A percentile compares a stretch with the other conserved stretches of the same genome.
Evolutionary conservation across 2,888 invertebrate genomes (phyloP).

Genomic region (Caenorhabditis sp.): DNA sequence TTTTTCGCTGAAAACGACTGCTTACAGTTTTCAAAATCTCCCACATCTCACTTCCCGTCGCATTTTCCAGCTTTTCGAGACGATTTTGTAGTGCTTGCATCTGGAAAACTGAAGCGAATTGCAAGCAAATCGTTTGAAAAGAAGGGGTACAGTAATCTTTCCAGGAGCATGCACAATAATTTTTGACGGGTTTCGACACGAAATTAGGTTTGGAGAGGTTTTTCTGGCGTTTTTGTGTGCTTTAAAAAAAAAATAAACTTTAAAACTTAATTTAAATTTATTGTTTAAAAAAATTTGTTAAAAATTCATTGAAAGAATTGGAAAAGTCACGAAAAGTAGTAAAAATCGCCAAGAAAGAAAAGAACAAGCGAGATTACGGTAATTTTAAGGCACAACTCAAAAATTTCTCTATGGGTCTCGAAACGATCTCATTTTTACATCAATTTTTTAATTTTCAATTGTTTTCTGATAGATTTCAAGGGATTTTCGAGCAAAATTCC

Average conservation of each 20-base stretch:
- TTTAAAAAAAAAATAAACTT: too few species aligned
- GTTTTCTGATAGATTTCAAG: too few species aligned
- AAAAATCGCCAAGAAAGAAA: too few species aligned
- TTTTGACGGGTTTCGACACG: not conserved
- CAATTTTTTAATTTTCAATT: not conserved
- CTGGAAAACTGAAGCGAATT: conserved; percentile 13
- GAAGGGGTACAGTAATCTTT: not conserved
- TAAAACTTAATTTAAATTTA: too few species aligned
- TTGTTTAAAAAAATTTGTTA: too few species aligned
- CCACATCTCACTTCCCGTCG: conserved; percentile 53
- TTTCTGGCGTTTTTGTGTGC: too few species aligned
- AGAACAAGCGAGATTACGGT: too few species aligned
- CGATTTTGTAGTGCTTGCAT: conserved; percentile 53
- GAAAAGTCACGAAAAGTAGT: too few species aligned
- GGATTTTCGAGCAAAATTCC: too few species aligned
- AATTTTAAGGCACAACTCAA: too few species aligned
- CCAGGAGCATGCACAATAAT: not conserved
- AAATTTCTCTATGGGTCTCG: not conserved
- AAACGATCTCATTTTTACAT: not conserved
- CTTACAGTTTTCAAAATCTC: conserved; percentile 43
- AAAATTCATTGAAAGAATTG: too few species aligned
- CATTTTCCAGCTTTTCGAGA: conserved; percentile 34
- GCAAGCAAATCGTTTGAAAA: not conserved
- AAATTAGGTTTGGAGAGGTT: too few species aligned
- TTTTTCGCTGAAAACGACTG: not conserved